phyloP scores from a whole-genome alignment of 2,113 vertebrate genomes.

The Dasyornis broadbenti region DNA sequence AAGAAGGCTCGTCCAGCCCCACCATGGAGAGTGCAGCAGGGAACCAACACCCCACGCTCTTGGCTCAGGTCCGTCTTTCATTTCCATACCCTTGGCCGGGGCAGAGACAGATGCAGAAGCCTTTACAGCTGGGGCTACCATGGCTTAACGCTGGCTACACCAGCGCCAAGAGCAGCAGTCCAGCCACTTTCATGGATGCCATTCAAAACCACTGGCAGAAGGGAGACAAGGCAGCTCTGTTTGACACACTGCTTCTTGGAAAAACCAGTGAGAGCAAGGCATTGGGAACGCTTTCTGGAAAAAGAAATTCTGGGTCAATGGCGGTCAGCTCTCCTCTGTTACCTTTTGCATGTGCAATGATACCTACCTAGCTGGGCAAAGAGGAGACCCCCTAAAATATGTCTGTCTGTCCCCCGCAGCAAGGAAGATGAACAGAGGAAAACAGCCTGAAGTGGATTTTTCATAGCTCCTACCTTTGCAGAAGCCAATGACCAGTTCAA shows the following conservation, averaged over 20 bases:
- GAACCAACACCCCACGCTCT: not conserved
- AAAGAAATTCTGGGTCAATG: not conserved
- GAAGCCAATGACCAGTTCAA: not conserved
- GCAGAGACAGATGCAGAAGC: no score
- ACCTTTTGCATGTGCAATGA: not conserved
- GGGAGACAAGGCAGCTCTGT: constrained; percentile 15
- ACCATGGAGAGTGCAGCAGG: fast-evolving
- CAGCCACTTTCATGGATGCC: not conserved
- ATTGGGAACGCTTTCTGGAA: not conserved
- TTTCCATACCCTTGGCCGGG: not conserved
- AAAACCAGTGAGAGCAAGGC: not conserved
- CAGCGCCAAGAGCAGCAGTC: not conserved
- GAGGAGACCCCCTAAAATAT: not conserved
- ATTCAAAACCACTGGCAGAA: not conserved
- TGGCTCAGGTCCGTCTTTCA: fast-evolving
- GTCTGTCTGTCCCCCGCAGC: not conserved
- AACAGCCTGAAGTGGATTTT: not conserved
- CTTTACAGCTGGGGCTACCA: not conserved
- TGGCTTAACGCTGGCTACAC: fast-evolving
- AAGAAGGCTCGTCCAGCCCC: not conserved
- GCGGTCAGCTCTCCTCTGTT: not conserved
- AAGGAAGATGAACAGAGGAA: no score
- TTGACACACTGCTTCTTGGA: not conserved
- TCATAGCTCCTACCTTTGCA: not conserved
- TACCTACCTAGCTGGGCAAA: not conserved